Base-by-base conservation (phyloP, 2,113 vertebrate species). In the Eubucco bourcierii region DNA sequence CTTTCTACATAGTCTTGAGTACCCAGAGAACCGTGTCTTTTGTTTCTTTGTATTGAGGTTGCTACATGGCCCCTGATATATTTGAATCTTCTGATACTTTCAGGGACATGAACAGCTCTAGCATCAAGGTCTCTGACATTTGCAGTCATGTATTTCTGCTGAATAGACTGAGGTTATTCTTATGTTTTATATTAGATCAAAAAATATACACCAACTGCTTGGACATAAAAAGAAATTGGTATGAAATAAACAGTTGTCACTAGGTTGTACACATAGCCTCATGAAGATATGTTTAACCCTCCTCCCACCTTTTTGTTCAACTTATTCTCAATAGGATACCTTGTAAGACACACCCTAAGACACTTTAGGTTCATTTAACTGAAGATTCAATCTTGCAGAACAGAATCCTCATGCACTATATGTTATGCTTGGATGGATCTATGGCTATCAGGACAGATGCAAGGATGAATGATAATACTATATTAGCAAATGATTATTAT, bases 341-440 rank as follows among this genome's bases (percentile, higher is more conserved):
- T 68, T 87, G 44, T 46, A 61, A 96, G 83, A 58, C 67, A 91
- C 50, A 79, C 58, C 84, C 66, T 84, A 80, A 94, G 28, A 39
- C 56, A 84, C 34, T 80, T 87, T n/a, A 96, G 47, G 46, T 84
- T 95, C 81, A 95, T 96, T 97, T 95, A 90, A 91, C 76, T 86
- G 76, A 89, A 94, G 79, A 95, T 90, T 95, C 89, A 95, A 94
- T 94, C 91, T 95, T 90, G 88, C 91, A 94, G 88, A 95, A 95
- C 88, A 73, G 81, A 96, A 95, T 94, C 73, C 59, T 95, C 76
- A 81, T 74, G 55, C 63, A 59, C 28, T 92, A 15, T 85, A 84
- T 74, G 2, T 77, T 80, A 90, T 68, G 86, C 91, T 92, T 97
- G 91, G 79, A 46, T 68, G 53, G 75, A 76, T 90, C 94, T 83